Base-by-base conservation (phyloP, 1,140 invertebrate species). In the Drosophila lacteicornis region DNA sequence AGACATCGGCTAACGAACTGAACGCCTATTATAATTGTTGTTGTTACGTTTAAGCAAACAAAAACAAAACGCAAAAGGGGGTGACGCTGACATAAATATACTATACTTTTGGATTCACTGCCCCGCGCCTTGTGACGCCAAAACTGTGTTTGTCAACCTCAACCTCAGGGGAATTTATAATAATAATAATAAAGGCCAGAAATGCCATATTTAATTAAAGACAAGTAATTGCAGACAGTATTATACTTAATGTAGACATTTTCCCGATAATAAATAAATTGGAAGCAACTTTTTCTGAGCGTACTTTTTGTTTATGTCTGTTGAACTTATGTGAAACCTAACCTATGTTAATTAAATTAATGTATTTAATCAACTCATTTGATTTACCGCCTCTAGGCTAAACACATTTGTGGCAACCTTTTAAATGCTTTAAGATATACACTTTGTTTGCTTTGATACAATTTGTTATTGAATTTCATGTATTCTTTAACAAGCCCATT, bases 31-130 rank as follows among this genome's bases (percentile, higher is more conserved):
- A 43, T 11, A 51, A 36, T 63, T 30, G 22, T 65, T 55, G 38
- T 61, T 55, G 33, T 62, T 46, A 79, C 62, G 74, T 77, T 68
- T 77, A 81, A 71, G 65, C 69, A 79, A 87, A 86, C 65, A 67
- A 77, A 53, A 73, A 73, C 53, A 82, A 56, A 82, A 76, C 40
- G 53, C 30, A 45, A 50, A 49, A 65, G 45, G 58, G 42, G 71
- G 71, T 66, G 75, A 60, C 67, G 75, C 27, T 68, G 30, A 11
- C 30, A 42, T n/a, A 40, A 56, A 56, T 56, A 56, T 56, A 56
- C 53, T 70, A 22, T 36, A 58, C 13, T 77, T 68, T 77, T 49
- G 36, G 38, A 55, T 33, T 19, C 27, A 51, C 30, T 43, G 68
- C 36, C 45, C 12, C 27, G 12, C 9, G 36, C 19, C 25, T 4